phyloP scores from a whole-genome alignment of 2,113 vertebrate genomes.

The Halichoeres trimaculatus region DNA sequence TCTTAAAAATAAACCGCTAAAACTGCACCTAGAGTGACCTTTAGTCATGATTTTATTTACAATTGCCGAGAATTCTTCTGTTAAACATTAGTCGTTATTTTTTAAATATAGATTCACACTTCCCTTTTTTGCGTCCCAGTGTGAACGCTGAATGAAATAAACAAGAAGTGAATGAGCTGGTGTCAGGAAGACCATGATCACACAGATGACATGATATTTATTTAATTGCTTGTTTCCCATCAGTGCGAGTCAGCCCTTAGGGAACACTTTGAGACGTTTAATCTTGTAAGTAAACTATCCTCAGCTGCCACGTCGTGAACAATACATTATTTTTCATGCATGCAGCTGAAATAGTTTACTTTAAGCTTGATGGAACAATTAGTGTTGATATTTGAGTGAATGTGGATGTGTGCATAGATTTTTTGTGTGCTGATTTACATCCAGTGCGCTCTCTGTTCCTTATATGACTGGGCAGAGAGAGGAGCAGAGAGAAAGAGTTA shows the following conservation, averaged over 20 bases:
- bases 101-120: constrained; percentile 25
- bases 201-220: constrained; percentile 76
- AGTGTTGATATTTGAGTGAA: constrained; percentile 50
- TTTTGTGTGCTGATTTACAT: constrained; percentile 68
- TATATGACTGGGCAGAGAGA: constrained; percentile 73
- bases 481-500: constrained; percentile 47
- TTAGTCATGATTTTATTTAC: not conserved
- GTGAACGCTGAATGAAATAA: constrained; percentile 65
- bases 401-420: constrained; percentile 5
- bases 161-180: constrained; percentile 78
- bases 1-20: not conserved
- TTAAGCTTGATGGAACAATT: constrained; percentile 65
- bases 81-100: not conserved
- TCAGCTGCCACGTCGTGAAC: constrained; percentile 71
- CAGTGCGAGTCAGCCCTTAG: constrained; percentile 62
- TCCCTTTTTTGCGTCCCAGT: constrained; percentile 55
- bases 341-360: constrained; percentile 66
- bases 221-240: constrained; percentile 82
- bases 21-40: not conserved
- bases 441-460: constrained; percentile 59
- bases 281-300: constrained; percentile 73
- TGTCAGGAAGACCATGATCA: constrained; percentile 75
- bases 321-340: constrained; percentile 63
- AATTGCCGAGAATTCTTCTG: constrained; percentile 5
- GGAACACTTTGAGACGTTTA: constrained; percentile 68